Evolutionary conservation across 2,888 invertebrate genomes (phyloP).

Genomic region (Marronus borbonicus): DNA sequence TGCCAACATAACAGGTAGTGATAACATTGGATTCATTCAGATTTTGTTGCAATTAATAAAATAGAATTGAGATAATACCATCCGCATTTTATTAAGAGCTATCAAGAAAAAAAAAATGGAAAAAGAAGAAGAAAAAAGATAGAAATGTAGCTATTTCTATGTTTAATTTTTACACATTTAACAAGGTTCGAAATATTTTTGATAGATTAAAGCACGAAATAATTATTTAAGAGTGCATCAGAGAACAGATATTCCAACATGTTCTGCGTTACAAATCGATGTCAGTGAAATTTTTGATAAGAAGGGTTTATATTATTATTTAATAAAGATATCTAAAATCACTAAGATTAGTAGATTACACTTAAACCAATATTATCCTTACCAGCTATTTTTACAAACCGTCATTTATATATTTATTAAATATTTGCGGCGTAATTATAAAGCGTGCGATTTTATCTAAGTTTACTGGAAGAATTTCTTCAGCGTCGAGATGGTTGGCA

Average conservation of each 20-base stretch:
- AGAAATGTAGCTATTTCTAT: too few species aligned
- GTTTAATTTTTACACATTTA: too few species aligned
- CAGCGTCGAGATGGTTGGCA: constrained; percentile 47
- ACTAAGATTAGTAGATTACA: not conserved
- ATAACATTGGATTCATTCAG: constrained; percentile 26
- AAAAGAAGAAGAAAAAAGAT: too few species aligned
- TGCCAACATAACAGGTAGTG: constrained; percentile 21
- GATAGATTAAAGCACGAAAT: too few species aligned
- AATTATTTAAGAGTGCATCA: too few species aligned
- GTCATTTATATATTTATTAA: not conserved
- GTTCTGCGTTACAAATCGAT: too few species aligned
- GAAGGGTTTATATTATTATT: not conserved
- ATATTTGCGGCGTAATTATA: constrained; percentile 1
- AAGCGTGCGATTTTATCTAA: constrained; percentile 22
- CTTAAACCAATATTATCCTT: constrained; percentile 37
- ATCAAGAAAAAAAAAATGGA: too few species aligned
- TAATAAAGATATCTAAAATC: not conserved
- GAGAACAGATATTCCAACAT: too few species aligned
- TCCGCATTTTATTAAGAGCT: not conserved
- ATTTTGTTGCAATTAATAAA: constrained; percentile 3
- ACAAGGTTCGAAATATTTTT: too few species aligned
- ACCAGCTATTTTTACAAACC: constrained; percentile 24
- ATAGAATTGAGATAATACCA: not conserved
- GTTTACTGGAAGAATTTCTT: constrained; percentile 47
- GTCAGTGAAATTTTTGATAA: not conserved